A percentile compares a stretch with the other conserved stretches of the same genome.
phyloP scores from a whole-genome alignment of 1,140 invertebrate species.

The Pseudomyrmex cubaensis region DNA sequence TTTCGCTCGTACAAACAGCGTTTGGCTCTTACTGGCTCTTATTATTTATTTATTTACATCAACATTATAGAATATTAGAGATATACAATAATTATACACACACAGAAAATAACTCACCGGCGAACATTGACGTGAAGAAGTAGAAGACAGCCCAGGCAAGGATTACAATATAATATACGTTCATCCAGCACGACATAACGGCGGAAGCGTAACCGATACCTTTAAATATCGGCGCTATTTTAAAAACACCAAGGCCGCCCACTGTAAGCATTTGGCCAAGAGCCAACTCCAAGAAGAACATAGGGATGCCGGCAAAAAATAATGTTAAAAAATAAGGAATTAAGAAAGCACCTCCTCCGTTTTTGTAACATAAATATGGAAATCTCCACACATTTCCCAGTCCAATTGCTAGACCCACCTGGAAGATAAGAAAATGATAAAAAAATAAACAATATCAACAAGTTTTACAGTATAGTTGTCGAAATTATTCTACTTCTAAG shows the following conservation, averaged over 20 bases:
- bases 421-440: background rate
- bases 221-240: conserved; percentile 98
- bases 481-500: too few relatives aligned
- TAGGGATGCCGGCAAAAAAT: conserved; percentile 95
- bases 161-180: conserved; percentile 99
- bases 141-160: conserved; percentile 99
- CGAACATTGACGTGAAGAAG: conserved; percentile 93
- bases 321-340: conserved; percentile 97
- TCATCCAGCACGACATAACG: conserved; percentile 98
- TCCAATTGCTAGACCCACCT: conserved; percentile 85
- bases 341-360: conserved; percentile 93
- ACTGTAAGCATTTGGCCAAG: conserved; percentile 96
- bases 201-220: conserved; percentile 98
- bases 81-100: too few relatives aligned
- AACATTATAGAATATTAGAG: too few relatives aligned
- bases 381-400: conserved; percentile 88
- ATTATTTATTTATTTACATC: too few relatives aligned
- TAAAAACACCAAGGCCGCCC: conserved; percentile 97
- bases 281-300: conserved; percentile 98
- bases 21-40: too few relatives aligned
- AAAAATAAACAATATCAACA: background rate
- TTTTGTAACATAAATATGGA: conserved; percentile 87
- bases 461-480: too few relatives aligned
- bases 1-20: too few relatives aligned
- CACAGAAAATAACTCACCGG: conserved; percentile 71